A percentile compares a stretch with the other conserved stretches of the same genome.
Evolutionary conservation across 2,797 vertebrate species (phyloP).

Genomic region (Sternotherus odoratus): DNA sequence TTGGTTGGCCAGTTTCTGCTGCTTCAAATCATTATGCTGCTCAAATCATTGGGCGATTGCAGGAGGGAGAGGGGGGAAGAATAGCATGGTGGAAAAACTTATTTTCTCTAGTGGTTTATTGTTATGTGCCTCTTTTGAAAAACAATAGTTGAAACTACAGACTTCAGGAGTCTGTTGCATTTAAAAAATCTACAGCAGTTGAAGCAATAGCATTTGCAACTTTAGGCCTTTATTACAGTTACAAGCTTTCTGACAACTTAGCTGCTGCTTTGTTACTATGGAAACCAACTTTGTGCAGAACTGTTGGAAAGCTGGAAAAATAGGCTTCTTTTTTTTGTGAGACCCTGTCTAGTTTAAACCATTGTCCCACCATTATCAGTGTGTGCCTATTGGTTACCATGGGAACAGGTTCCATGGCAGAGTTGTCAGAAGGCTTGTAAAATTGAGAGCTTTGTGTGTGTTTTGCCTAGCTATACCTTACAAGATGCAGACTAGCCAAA

Average conservation of each 20-base stretch:
- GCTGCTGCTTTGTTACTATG: background rate
- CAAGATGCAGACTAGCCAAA: background rate
- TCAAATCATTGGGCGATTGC: background rate
- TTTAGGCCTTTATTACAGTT: background rate
- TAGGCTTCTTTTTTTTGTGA: background rate
- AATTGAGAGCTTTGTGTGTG: slow-evolving; percentile 11
- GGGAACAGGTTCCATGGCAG: slow-evolving; percentile 45
- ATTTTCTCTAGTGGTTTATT: background rate
- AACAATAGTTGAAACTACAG: background rate
- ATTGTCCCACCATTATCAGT: slow-evolving; percentile 29
- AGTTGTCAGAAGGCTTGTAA: slow-evolving; percentile 43
- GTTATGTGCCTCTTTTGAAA: background rate
- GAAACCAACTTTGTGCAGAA: slow-evolving; percentile 21
- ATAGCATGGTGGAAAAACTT: background rate
- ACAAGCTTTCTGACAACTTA: background rate
- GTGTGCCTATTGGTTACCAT: slow-evolving; percentile 59
- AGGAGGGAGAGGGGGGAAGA: background rate
- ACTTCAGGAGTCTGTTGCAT: background rate
- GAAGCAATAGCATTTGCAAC: slow-evolving; percentile 5
- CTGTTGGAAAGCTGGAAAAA: slow-evolving; percentile 23
- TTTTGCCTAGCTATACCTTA: slow-evolving; percentile 7
- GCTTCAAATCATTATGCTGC: background rate
- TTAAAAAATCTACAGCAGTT: background rate
- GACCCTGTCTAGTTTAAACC: slow-evolving; percentile 4
- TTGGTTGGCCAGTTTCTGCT: background rate